Percentiles rank a stretch among this genome's conserved stretches.
phyloP scores from a whole-genome alignment of 2,113 vertebrate genomes.

The Martes martes region DNA sequence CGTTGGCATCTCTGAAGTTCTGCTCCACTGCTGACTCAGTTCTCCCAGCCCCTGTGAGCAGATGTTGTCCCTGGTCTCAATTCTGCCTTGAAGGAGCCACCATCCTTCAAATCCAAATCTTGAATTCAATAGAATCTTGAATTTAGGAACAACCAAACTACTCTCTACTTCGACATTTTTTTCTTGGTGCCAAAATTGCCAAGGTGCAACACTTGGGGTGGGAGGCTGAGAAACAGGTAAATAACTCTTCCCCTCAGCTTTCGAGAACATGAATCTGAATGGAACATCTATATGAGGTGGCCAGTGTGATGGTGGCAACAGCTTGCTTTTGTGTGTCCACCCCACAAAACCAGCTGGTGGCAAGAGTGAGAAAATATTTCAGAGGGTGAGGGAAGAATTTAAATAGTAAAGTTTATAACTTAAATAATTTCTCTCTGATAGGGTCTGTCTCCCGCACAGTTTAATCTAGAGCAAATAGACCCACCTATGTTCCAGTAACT shows the following conservation, averaged over 20 bases:
- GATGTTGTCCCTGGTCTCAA: neutral
- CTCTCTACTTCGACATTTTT: neutral
- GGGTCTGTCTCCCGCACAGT: neutral
- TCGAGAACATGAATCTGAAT: neutral
- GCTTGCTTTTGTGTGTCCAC: neutral
- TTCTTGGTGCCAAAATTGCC: neutral
- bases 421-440: neutral
- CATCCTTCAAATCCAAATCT: neutral
- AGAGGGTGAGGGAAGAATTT: neutral
- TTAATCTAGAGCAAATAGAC: neutral
- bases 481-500: neutral
- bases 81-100: neutral
- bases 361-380: neutral
- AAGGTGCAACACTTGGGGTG: no score
- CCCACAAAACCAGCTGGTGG: neutral
- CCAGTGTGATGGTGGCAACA: neutral
- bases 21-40: neutral
- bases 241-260: neutral
- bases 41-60: neutral
- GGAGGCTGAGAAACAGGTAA: neutral
- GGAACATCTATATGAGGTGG: accelerated
- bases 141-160: neutral
- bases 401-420: neutral
- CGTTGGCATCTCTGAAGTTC: neutral
- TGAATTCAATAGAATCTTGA: neutral